Percentiles rank a stretch among this genome's conserved stretches.
Evolutionary conservation across 2,888 invertebrate species (phyloP).

Genomic region (Rhopalosiphum nymphaeae): DNA sequence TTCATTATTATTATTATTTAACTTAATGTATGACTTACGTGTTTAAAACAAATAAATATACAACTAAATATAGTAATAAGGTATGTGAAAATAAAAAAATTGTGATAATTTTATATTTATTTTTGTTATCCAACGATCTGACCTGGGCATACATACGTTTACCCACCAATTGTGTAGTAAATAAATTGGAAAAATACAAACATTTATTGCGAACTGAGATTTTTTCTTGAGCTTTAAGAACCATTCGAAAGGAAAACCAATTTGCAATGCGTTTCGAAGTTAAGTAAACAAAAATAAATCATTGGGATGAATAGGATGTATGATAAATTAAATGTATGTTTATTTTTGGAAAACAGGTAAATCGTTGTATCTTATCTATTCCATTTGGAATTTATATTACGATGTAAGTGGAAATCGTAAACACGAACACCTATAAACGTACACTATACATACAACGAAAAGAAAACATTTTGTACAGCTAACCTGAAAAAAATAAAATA

Average conservation of each 20-base stretch:
- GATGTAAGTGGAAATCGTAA: not conserved
- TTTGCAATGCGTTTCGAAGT: constrained; percentile 3
- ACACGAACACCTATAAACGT: not conserved
- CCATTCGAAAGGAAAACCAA: not conserved
- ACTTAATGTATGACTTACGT: too few species aligned
- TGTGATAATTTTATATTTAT: not conserved
- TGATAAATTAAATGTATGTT: constrained; percentile 29
- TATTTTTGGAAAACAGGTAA: constrained; percentile 8
- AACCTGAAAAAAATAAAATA: not conserved
- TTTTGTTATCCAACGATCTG: not conserved
- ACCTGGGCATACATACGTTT: not conserved
- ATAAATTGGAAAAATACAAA: constrained; percentile 31
- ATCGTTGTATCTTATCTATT: constrained; percentile 32
- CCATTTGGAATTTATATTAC: constrained; percentile 17
- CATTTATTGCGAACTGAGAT: not conserved
- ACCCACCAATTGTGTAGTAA: not conserved
- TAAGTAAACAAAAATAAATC: constrained; percentile 26
- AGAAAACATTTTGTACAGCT: not conserved
- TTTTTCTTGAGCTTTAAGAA: not conserved
- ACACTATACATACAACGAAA: not conserved
- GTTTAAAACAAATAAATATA: too few species aligned
- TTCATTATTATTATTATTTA: too few species aligned
- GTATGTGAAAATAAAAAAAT: not conserved
- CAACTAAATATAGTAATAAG: too few species aligned
- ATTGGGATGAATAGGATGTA: not conserved